phyloP scores from a whole-genome alignment of 1,140 invertebrate species.

The Vanessa atalanta region DNA sequence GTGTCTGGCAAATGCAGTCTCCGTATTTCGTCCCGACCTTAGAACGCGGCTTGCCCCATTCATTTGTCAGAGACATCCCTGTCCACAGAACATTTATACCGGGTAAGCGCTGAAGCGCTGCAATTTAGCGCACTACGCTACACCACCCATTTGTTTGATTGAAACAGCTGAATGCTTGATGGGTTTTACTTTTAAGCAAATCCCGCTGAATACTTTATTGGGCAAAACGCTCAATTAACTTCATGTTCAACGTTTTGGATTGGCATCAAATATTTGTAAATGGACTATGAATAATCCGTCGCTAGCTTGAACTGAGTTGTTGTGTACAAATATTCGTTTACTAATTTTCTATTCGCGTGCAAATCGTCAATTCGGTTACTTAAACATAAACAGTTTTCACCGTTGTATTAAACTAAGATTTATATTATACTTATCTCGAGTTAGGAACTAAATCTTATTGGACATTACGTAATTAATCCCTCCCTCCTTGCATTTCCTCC shows the following conservation, averaged over 20 bases:
- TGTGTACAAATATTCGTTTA: neutral
- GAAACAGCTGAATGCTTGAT: conserved; percentile 33
- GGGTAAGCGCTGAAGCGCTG: conserved; percentile 36
- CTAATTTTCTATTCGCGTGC: neutral
- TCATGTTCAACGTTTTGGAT: conserved; percentile 24
- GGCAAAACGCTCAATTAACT: conserved; percentile 34
- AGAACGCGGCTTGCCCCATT: conserved; percentile 34
- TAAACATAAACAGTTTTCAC: neutral
- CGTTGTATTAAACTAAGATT: neutral
- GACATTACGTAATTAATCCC: conserved; percentile 23
- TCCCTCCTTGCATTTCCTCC: conserved; percentile 18
- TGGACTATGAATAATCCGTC: conserved; percentile 10
- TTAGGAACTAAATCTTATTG: conserved; percentile 21
- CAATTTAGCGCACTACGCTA: conserved; percentile 37
- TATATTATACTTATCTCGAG: conserved; percentile 17
- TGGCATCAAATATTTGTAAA: conserved; percentile 16
- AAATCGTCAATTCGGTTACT: neutral
- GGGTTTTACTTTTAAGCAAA: conserved; percentile 34
- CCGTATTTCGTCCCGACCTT: conserved; percentile 26
- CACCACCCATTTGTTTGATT: conserved; percentile 35
- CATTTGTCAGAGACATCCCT: conserved; percentile 42
- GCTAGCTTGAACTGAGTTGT: neutral
- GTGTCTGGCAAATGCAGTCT: conserved; percentile 12
- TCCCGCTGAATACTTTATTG: conserved; percentile 34
- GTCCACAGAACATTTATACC: conserved; percentile 43